Base-by-base conservation (phyloP, 2,888 invertebrate species). In the Scaptomyza cyrtandrae region DNA sequence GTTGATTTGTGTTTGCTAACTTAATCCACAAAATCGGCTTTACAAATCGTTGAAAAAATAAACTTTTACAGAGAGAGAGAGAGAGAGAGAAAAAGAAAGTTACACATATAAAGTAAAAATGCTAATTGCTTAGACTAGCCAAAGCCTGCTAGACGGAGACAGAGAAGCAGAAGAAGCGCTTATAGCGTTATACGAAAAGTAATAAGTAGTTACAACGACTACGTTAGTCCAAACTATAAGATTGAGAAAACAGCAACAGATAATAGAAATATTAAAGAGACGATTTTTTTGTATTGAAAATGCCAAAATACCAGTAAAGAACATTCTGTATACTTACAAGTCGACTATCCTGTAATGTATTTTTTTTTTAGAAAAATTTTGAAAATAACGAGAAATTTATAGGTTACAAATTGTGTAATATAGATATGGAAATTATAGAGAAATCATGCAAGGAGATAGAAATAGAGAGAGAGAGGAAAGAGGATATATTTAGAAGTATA, bases 301-400 rank as follows among this genome's bases (percentile, higher is more conserved):
- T 41, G 54, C 63, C 50, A 66, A 81, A 61, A 58, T 58, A 67
- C 61, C 41, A 70, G 57, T 60, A 46, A 54, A 61, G 59, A 69
- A 75, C 71, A 64, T 84, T 86, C 86, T 73, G 71, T 83, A 90
- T 90, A 90, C 90, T 90, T 90, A 90, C 90, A 87, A 90, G 82
- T 84, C 85, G 80, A 73, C 88, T 86, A 75, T 89, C 90, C 90
- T 90, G 87, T 77, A 71, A 16, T 41, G 41, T 41, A 14, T 69
- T 76, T 67, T 76, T 75, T 78, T 67, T 75, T 77, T 67, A 73
- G 62, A 63, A 61, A 67, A 80, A 80, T 77, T 84, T 86, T 80
- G 71, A 68, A 82, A 70, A 88, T 61, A 85, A 75, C 75, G 76
- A 88, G 67, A 85, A 85, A 77, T 74, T 86, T 60, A 81, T 72